phyloP scores from a whole-genome alignment of 1,140 invertebrate species.

The Eumaeus atala region DNA sequence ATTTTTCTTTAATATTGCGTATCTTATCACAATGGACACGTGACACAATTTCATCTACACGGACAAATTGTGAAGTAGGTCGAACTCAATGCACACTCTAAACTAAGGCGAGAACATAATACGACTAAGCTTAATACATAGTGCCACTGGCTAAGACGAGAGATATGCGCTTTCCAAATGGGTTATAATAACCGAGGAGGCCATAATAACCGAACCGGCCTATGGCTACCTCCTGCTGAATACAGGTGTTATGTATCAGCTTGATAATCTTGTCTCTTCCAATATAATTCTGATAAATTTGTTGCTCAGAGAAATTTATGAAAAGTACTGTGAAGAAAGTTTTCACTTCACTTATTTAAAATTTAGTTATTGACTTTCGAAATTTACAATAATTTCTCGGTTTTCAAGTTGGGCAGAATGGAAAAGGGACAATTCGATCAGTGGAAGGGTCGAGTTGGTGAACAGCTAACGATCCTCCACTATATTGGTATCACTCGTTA shows the following conservation, averaged over 20 bases:
- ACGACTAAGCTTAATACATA: not conserved
- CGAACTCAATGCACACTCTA: slow-evolving; percentile 13
- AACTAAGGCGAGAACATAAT: slow-evolving; percentile 13
- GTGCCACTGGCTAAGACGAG: no score
- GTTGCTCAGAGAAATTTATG: no score
- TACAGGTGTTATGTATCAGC: no score
- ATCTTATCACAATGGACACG: not conserved
- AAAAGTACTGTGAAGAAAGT: no score
- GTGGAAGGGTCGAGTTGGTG: not conserved
- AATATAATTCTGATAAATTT: no score
- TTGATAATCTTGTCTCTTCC: no score
- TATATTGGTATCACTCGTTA: slow-evolving; percentile 6
- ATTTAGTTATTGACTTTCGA: not conserved
- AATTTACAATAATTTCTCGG: not conserved
- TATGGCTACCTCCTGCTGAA: no score
- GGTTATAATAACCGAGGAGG: no score
- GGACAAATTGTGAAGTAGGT: slow-evolving; percentile 11
- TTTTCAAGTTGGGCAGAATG: not conserved
- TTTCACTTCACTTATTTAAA: not conserved
- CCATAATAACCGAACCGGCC: no score
- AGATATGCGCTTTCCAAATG: no score
- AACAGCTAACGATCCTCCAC: slow-evolving; percentile 1
- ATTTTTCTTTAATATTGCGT: no score
- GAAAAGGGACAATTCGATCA: slow-evolving; percentile 4
- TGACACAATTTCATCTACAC: slow-evolving; percentile 10